Evolutionary conservation across 1,140 invertebrate genomes (phyloP).

Genomic region (Aphaenogaster ashmeadi): DNA sequence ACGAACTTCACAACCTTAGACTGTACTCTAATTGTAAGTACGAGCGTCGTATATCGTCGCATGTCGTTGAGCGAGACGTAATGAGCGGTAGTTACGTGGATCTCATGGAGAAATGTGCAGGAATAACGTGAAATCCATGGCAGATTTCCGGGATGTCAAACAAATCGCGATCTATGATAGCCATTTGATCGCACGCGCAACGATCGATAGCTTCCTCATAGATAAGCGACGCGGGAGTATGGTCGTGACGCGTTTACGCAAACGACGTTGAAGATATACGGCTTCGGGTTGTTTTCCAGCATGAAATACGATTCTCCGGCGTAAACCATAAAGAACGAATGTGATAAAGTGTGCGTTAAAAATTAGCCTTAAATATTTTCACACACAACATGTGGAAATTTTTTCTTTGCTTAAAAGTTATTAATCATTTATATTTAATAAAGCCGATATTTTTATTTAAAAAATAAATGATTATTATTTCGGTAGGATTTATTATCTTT

Average conservation of each 20-base stretch:
- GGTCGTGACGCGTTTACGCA: slow-evolving; percentile 14
- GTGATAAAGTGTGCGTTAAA: neutral
- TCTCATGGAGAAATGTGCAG: slow-evolving; percentile 46
- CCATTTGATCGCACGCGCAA: neutral
- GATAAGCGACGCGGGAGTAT: neutral
- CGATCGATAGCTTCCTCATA: slow-evolving; percentile 37
- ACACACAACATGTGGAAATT: neutral
- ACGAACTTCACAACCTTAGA: neutral
- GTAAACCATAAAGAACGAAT: neutral
- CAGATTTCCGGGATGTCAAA: slow-evolving; percentile 57
- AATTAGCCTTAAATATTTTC: neutral
- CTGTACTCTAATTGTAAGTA: neutral
- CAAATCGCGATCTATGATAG: slow-evolving; percentile 20
- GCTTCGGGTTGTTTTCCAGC: neutral
- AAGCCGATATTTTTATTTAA: neutral
- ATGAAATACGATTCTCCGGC: neutral
- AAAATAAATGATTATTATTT: slow-evolving; percentile 19
- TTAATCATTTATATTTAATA: neutral
- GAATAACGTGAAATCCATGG: slow-evolving; percentile 8
- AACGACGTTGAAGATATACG: slow-evolving; percentile 17
- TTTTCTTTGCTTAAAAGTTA: neutral
- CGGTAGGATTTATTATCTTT: neutral
- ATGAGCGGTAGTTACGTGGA: slow-evolving; percentile 47
- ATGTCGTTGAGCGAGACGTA: slow-evolving; percentile 29
- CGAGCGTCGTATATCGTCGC: neutral